Conservation (phyloP, 2,113 vertebrate genomes). For the Gobio gobio region DNA sequence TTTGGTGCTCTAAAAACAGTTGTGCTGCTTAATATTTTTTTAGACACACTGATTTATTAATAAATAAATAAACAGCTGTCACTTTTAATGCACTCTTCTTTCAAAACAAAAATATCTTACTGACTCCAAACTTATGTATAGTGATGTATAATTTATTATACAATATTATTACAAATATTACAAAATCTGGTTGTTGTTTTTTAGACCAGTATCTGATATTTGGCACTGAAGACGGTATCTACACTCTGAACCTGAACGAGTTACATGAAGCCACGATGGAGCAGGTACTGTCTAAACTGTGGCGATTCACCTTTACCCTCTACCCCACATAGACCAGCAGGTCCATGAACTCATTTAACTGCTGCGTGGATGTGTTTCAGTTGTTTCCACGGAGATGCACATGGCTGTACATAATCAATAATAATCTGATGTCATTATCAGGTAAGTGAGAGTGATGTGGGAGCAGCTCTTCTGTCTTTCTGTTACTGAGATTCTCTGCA, state of each 20-base stretch:
- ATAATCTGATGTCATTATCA: slow-evolving; percentile 97
- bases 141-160: no score
- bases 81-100: no score
- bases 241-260: slow-evolving; percentile 96
- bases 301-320: background rate
- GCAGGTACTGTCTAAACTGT: slow-evolving; percentile 80
- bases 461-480: slow-evolving; percentile 50
- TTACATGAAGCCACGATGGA: slow-evolving; percentile 98
- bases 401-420: slow-evolving; percentile 98
- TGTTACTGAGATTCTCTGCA: slow-evolving; percentile 60
- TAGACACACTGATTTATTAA: background rate
- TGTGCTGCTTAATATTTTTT: background rate
- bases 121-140: no score
- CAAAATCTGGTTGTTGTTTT: background rate
- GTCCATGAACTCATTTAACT: background rate
- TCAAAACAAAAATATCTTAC: no score
- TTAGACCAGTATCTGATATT: slow-evolving; percentile 94
- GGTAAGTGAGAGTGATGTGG: slow-evolving; percentile 75
- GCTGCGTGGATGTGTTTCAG: slow-evolving; percentile 67
- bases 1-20: background rate
- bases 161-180: background rate
- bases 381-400: slow-evolving; percentile 95
- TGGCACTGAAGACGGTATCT: slow-evolving; percentile 97
- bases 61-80: no score
- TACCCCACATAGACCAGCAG: background rate